A percentile compares a stretch with the other conserved stretches of the same genome.
Evolutionary conservation across 2,797 vertebrate species (phyloP).

Genomic region (Sebastes paucispinis): DNA sequence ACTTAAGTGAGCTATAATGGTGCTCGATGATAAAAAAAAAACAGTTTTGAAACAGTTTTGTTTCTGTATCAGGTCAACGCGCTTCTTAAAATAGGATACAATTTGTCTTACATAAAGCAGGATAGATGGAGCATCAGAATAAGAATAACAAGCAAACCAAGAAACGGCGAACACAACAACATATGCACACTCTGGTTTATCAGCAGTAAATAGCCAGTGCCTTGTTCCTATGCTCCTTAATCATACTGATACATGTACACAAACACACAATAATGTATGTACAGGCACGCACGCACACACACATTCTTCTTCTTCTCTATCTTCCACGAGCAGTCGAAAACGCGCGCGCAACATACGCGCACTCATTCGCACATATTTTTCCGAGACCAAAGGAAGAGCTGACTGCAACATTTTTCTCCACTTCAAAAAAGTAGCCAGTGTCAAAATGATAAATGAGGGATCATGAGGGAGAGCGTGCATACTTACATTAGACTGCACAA

Average conservation of each 20-base stretch:
- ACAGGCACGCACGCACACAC: background rate
- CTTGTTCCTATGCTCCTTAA: constrained; percentile 74
- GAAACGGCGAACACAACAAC: constrained; percentile 55
- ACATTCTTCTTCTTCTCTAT: constrained; percentile 46
- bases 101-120: constrained; percentile 69
- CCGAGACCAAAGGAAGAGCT: constrained; percentile 81
- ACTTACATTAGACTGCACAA: constrained; percentile 76
- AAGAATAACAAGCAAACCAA: constrained; percentile 58
- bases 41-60: background rate
- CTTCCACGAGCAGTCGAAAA: constrained; percentile 40
- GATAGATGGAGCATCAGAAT: constrained; percentile 62
- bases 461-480: constrained; percentile 77
- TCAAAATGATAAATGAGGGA: constrained; percentile 86
- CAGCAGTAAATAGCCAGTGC: constrained; percentile 72
- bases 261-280: constrained; percentile 32
- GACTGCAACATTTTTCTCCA: constrained; percentile 85
- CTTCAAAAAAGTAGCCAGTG: constrained; percentile 85
- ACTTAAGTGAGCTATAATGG: constrained; percentile 35
- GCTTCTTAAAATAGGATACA: constrained; percentile 64
- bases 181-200: constrained; percentile 66
- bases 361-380: constrained; percentile 69
- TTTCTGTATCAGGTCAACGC: constrained; percentile 55
- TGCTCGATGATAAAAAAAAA: background rate
- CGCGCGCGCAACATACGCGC: constrained; percentile 28
- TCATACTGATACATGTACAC: constrained; percentile 70